Conservation (phyloP, 2,113 vertebrate genomes). For the Patagioenas fasciata region DNA sequence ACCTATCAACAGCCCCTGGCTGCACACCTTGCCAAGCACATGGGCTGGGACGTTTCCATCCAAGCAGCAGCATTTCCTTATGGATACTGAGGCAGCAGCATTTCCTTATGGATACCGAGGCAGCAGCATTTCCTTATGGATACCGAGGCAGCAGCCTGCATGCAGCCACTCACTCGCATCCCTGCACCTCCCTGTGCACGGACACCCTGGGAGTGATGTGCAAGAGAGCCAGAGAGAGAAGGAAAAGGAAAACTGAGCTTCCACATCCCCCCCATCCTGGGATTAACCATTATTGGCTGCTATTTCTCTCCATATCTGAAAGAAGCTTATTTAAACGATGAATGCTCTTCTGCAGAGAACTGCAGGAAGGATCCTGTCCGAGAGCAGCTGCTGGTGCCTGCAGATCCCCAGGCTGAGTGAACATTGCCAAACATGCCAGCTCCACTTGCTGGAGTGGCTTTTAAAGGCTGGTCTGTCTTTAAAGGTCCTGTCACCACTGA, state of each 20-base stretch:
- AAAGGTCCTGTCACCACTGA: not conserved
- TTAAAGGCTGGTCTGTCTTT: not conserved
- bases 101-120: rapidly evolving
- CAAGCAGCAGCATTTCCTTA: not conserved
- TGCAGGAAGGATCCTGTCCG: not conserved
- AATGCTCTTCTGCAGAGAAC: not conserved
- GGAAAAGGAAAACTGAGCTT: not conserved
- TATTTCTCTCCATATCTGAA: not conserved
- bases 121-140: not conserved
- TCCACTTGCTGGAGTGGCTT: not conserved
- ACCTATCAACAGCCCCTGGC: not conserved
- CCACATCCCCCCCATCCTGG: not conserved
- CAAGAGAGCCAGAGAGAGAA: not conserved
- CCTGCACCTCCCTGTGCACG: rapidly evolving
- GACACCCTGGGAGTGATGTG: not conserved
- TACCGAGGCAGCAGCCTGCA: rapidly evolving
- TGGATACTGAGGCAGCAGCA: rapidly evolving
- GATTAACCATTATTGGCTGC: not conserved
- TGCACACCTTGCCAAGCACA: not conserved
- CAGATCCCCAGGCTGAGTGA: not conserved
- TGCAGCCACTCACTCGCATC: rapidly evolving
- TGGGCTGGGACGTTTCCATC: rapidly evolving
- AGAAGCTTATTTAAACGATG: not conserved
- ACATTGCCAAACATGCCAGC: not conserved
- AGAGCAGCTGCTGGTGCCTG: not conserved